Evolutionary conservation across 1,140 invertebrate species (phyloP).

Genomic region (Hermetia illucens): DNA sequence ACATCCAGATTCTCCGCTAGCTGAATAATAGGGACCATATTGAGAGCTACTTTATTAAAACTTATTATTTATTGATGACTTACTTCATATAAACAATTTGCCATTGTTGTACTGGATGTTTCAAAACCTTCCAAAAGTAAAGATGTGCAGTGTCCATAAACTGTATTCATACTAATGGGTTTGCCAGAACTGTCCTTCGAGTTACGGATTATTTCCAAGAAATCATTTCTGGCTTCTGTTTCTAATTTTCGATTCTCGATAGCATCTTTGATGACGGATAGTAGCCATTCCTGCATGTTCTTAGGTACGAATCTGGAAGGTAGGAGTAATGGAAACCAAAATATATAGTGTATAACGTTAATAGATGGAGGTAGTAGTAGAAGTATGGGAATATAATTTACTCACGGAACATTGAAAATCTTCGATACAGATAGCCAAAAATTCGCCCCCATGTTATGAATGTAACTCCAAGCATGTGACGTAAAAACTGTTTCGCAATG

Average conservation of each 20-base stretch:
- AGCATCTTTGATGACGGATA: slow-evolving; percentile 5
- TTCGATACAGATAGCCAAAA: too few relatives aligned
- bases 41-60: too few relatives aligned
- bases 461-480: slow-evolving; percentile 11
- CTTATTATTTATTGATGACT: neutral
- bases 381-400: too few relatives aligned
- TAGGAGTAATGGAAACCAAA: neutral
- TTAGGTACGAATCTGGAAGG: slow-evolving; percentile 13
- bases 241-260: neutral
- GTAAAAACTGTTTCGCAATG: slow-evolving; percentile 13
- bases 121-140: slow-evolving; percentile 21
- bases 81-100: slow-evolving; percentile 15
- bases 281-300: slow-evolving; percentile 10
- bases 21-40: slow-evolving; percentile 12
- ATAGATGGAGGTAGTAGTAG: too few relatives aligned
- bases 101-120: slow-evolving; percentile 17
- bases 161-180: slow-evolving; percentile 6
- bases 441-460: too few relatives aligned
- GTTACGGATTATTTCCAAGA: slow-evolving; percentile 11
- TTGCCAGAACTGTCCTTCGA: neutral
- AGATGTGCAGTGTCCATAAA: slow-evolving; percentile 16
- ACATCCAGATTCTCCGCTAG: slow-evolving; percentile 36
- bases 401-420: too few relatives aligned
- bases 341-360: too few relatives aligned
- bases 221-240: slow-evolving; percentile 4